Evolutionary conservation across 2,888 invertebrate species (phyloP).

Genomic region (Phalangium opilio): DNA sequence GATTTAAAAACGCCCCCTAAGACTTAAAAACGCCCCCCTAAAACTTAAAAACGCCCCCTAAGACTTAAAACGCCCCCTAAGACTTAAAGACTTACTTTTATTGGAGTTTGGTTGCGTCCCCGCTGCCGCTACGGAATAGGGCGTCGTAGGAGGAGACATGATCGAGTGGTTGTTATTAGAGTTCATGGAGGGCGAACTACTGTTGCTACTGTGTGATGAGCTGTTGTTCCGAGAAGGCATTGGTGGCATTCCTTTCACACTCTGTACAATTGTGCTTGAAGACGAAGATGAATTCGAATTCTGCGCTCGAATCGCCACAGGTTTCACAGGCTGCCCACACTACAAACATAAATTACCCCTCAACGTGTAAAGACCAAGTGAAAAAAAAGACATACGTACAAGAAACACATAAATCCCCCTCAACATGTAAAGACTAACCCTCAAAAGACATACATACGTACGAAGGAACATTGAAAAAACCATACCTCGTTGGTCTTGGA

Average conservation of each 20-base stretch:
- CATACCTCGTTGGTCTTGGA: constrained; percentile 18
- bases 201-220: constrained; percentile 22
- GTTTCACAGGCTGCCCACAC: constrained; percentile 28
- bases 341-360: neutral
- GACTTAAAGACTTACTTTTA: constrained; percentile 12
- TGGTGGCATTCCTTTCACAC: constrained; percentile 25
- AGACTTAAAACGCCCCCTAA: no score
- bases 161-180: constrained; percentile 18
- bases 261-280: constrained; percentile 15
- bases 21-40: no score
- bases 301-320: constrained; percentile 15
- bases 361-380: no score
- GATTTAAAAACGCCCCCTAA: no score
- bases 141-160: constrained; percentile 17
- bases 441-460: no score
- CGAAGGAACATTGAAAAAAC: no score
- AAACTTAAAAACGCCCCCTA: no score
- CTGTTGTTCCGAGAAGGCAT: constrained; percentile 34
- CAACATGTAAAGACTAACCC: no score
- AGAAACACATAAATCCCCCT: no score
- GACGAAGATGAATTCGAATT: constrained; percentile 17
- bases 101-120: constrained; percentile 18
- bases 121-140: constrained; percentile 18
- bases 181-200: constrained; percentile 21
- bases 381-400: no score